phyloP scores from a whole-genome alignment of 2,797 vertebrate species.

The Sternarchorhynchus goeldii region DNA sequence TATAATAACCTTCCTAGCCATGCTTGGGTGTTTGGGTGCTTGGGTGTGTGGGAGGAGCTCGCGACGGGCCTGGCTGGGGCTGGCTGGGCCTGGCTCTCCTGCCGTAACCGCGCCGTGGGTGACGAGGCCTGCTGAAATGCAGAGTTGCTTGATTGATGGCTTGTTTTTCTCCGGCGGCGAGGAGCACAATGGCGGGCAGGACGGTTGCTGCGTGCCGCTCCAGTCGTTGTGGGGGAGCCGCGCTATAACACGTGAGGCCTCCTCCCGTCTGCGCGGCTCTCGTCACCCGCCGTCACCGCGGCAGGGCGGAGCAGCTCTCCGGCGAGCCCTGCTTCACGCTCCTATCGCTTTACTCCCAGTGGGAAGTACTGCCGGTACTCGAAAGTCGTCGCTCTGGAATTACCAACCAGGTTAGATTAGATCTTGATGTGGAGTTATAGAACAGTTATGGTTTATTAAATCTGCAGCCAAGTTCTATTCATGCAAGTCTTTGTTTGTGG shows the following conservation, averaged over 20 bases:
- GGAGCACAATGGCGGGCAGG: constrained; percentile 41
- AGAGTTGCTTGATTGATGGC: constrained; percentile 65
- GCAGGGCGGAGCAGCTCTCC: background rate
- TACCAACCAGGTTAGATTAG: background rate
- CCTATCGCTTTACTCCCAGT: background rate
- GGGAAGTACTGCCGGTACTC: background rate
- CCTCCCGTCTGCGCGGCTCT: constrained; percentile 31
- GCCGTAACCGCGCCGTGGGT: constrained; percentile 63
- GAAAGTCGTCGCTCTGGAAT: background rate
- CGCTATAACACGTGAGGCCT: constrained; percentile 55
- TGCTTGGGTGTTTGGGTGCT: no score
- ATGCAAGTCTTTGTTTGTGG: constrained; percentile 11
- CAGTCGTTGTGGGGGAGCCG: constrained; percentile 57
- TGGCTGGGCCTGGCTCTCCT: constrained; percentile 6
- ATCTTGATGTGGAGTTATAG: background rate
- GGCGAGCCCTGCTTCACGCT: background rate
- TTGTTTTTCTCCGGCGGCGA: constrained; percentile 54
- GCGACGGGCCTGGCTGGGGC: no score
- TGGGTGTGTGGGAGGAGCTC: no score
- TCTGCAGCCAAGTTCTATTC: background rate
- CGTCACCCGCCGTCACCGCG: constrained; percentile 36
- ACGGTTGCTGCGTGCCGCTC: constrained; percentile 56
- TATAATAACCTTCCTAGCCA: no score
- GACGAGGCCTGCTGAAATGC: constrained; percentile 67
- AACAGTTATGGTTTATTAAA: background rate